Evolutionary conservation across 2,888 invertebrate species (phyloP), one percentile per base, ranked within the genome.

Genomic region (Acronicta aceris): DNA sequence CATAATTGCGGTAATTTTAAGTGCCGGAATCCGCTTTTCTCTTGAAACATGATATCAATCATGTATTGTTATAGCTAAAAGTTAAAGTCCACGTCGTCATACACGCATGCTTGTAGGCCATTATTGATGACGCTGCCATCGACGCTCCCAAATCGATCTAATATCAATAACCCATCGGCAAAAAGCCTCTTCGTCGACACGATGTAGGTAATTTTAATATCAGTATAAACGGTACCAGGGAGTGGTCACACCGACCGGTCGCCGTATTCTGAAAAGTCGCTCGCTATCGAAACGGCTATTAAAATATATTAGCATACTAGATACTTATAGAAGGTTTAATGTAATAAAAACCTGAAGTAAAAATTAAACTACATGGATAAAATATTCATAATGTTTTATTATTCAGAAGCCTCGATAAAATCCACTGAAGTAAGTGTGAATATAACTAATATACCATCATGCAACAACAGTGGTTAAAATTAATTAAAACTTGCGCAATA

Each of bases 111-210:
- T 79, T 77, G 81, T 81, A 63, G 75, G 82, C 84, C 72, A 84
- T 86, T 88, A 88, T 89, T 88, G 89, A 91, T 91, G 89, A 88
- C 86, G 82, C 79, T 79, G 83, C 79, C 84, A 86, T 83, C 74
- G 90, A 83, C 89, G 84, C 89, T 81, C 89, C 89, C 86, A 88
- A 85, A 85, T 87, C 89, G 88, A 85, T 83, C 84, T 86, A 87
- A 89, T 91, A 92, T 93, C 92, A 92, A 93, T 94, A 93, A 92
- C 90, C 91, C 86, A 91, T 91, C 91, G 84, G 88, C 89, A 88
- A 92, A 91, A 91, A 89, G 89, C 85, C 87, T 87, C 87, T 83
- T 82, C 76, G 81, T 80, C 86, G 84, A 88, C 85, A 84, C 82
- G 83, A 81, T 85, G 83, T 89, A 89, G 79, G 80, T 79, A 77